Conservation (phyloP, 2,113 vertebrate species). For the Melanerpes aurifrons region DNA sequence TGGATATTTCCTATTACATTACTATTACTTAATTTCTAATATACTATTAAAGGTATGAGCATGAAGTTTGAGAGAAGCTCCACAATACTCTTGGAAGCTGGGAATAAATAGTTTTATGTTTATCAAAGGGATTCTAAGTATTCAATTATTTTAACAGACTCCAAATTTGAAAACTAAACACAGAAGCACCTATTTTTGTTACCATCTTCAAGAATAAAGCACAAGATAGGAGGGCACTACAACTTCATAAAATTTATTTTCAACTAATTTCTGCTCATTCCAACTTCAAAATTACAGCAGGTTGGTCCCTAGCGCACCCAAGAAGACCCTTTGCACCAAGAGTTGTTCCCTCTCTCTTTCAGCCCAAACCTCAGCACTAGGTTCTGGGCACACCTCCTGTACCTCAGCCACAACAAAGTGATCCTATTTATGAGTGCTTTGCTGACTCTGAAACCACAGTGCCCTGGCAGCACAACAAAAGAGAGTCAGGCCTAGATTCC, state of each 20-base stretch:
- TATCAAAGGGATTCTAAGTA: neutral
- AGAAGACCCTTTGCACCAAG: neutral
- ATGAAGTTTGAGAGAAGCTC: neutral
- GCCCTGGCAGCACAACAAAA: neutral
- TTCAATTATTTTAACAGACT: neutral
- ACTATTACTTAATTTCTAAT: neutral
- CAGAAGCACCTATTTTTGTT: neutral
- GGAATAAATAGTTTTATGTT: neutral
- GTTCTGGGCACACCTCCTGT: neutral
- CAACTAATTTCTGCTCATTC: neutral
- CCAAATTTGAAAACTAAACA: neutral
- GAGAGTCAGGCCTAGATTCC: neutral
- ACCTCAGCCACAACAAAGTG: neutral
- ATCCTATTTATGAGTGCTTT: fast-evolving
- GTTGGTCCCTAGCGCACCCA: fast-evolving
- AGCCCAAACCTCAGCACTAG: neutral
- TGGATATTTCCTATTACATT: neutral
- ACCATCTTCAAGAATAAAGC: neutral
- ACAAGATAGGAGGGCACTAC: neutral
- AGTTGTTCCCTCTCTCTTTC: neutral
- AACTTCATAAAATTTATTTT: neutral
- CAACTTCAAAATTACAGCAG: neutral
- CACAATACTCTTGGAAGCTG: neutral
- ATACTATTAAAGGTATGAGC: neutral
- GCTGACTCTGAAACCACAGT: neutral